These are phyloP conservation scores for Apamea crenata DNA, from an alignment of 2,888 invertebrate species.

Conservation along the genomic window DNA sequence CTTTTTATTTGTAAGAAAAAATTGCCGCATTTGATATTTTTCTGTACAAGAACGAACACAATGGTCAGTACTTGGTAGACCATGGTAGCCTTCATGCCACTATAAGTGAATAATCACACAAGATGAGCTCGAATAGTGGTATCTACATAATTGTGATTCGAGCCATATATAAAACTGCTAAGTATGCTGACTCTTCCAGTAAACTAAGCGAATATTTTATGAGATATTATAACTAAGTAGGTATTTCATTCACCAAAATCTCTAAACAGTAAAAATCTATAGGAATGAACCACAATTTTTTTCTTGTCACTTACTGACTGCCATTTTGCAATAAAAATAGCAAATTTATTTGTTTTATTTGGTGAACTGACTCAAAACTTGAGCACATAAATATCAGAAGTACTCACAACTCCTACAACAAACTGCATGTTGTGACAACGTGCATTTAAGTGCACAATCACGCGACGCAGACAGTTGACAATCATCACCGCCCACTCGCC, in stretches of 20 bases:
- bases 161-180: not conserved
- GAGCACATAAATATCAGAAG: not conserved
- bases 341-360: not conserved
- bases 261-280: not conserved
- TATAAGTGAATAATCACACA: no score
- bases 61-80: no score
- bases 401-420: not conserved
- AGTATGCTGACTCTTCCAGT: not conserved
- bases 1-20: not conserved
- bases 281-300: not conserved
- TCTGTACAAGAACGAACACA: no score
- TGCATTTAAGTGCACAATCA: constrained; percentile 29
- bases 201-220: not conserved
- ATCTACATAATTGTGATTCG: not conserved
- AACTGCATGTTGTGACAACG: constrained; percentile 31
- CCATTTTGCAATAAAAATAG: not conserved
- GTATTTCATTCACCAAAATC: not conserved
- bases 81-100: no score
- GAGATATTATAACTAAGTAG: not conserved
- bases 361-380: no score
- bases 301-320: not conserved
- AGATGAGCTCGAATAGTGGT: no score
- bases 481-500: constrained; percentile 42
- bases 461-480: constrained; percentile 27
- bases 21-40: no score